phyloP scores from a whole-genome alignment of 2,113 vertebrate species.

The Phrynocephalus versicolor region DNA sequence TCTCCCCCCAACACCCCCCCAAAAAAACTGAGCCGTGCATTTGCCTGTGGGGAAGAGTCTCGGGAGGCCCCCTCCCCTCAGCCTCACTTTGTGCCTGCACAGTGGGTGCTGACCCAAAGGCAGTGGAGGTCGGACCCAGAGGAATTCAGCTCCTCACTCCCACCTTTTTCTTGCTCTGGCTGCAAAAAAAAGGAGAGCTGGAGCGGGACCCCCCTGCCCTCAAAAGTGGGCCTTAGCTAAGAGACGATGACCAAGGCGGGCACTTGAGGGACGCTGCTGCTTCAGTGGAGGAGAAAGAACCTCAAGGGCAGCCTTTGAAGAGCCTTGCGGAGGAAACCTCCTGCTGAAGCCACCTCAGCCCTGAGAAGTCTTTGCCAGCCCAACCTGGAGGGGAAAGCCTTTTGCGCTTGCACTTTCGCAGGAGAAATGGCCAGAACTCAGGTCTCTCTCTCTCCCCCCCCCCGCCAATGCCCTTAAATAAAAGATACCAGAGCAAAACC shows the following conservation, averaged over 20 bases:
- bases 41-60: too few relatives aligned
- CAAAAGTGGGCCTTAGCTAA: background rate
- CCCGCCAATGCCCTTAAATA: background rate
- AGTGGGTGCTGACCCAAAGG: too few relatives aligned
- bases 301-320: background rate
- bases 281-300: background rate
- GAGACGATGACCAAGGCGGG: background rate
- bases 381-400: too few relatives aligned
- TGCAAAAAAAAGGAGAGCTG: background rate
- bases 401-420: background rate
- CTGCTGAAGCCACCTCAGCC: background rate
- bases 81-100: too few relatives aligned
- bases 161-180: background rate
- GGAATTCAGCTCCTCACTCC: too few relatives aligned
- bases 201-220: background rate
- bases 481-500: background rate
- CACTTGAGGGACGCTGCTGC: background rate
- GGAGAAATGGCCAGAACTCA: background rate
- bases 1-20: too few relatives aligned
- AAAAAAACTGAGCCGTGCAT: too few relatives aligned
- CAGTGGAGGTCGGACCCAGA: too few relatives aligned
- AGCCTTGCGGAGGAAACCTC: too few relatives aligned
- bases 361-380: too few relatives aligned
- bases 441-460: background rate
- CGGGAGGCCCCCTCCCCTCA: too few relatives aligned